phyloP scores from a whole-genome alignment of 2,797 vertebrate species.

The Pagetopsis macropterus region DNA sequence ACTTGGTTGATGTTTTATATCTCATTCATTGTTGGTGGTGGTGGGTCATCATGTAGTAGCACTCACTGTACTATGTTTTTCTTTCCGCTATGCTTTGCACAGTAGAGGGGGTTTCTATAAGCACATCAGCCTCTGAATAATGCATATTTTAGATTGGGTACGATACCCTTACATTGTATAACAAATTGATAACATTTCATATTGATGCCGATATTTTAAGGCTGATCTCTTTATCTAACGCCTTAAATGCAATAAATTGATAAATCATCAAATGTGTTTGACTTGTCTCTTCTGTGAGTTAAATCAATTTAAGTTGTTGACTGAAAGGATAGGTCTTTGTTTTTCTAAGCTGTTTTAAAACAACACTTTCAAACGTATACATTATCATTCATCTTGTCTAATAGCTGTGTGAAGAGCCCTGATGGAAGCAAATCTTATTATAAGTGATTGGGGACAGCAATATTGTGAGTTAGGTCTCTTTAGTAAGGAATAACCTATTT shows the following conservation, averaged over 20 bases:
- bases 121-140: conserved; percentile 30
- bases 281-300: not conserved
- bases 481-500: not conserved
- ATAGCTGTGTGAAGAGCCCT: not conserved
- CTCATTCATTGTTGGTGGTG: conserved; percentile 61
- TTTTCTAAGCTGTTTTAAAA: not conserved
- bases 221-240: conserved; percentile 63
- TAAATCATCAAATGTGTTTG: conserved; percentile 25
- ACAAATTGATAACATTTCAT: conserved; percentile 24
- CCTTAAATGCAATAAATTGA: conserved; percentile 71
- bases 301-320: not conserved
- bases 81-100: conserved; percentile 31
- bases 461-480: not conserved
- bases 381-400: not conserved
- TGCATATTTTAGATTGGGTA: conserved; percentile 38
- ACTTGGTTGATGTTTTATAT: conserved; percentile 43
- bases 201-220: conserved; percentile 56
- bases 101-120: conserved; percentile 18
- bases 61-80: conserved; percentile 20
- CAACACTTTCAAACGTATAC: not conserved
- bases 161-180: conserved; percentile 19
- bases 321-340: not conserved
- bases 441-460: not conserved
- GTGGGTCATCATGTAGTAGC: conserved; percentile 47
- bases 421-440: not conserved